Evolutionary conservation across 2,113 vertebrate species (phyloP).

Genomic region (Thamnaconus septentrionalis): DNA sequence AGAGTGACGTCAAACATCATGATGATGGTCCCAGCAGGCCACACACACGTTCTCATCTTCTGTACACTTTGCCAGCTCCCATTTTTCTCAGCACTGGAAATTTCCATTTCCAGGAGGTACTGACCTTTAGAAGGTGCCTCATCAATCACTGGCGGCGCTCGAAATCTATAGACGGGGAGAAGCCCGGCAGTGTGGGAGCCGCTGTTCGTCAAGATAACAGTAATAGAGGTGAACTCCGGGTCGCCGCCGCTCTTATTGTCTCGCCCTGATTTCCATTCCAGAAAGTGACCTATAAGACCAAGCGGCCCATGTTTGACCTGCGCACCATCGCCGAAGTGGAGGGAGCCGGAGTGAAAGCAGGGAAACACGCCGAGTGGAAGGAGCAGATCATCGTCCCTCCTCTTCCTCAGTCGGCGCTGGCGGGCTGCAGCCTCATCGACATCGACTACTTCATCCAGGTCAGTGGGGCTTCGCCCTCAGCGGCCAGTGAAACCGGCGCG

Average conservation of each 20-base stretch:
- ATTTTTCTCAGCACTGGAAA: not conserved
- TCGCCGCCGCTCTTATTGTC: not conserved
- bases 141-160: conserved; percentile 15
- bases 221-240: not conserved
- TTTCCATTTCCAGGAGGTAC: not conserved
- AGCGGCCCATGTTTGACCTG: conserved; percentile 86
- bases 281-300: conserved; percentile 94
- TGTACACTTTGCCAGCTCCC: no score
- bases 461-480: not conserved
- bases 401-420: conserved; percentile 89
- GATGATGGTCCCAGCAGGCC: no score
- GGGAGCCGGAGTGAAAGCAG: conserved; percentile 88
- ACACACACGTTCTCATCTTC: no score
- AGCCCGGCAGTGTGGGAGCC: no score
- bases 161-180: no score
- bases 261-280: conserved; percentile 43
- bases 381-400: conserved; percentile 95
- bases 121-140: conserved; percentile 6
- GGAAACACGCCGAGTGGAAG: conserved; percentile 90
- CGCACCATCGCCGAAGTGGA: conserved; percentile 93
- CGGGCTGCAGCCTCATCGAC: conserved; percentile 92
- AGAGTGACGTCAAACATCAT: no score
- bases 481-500: not conserved
- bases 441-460: conserved; percentile 96
- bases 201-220: not conserved